These are phyloP conservation scores for Trogon surrucura DNA, from an alignment of 2,113 vertebrate species.

Conservation along the genomic window DNA sequence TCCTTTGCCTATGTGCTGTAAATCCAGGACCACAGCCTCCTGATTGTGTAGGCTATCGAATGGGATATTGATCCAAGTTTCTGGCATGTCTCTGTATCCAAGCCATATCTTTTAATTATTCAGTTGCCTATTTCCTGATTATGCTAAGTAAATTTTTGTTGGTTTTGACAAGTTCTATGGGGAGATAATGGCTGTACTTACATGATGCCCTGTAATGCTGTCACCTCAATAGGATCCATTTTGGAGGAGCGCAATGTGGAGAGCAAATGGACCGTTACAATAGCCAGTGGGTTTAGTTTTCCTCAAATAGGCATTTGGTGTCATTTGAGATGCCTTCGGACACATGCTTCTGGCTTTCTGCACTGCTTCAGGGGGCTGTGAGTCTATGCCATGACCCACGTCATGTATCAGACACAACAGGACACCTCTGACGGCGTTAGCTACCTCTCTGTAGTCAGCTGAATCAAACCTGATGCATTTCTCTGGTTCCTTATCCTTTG, in stretches of 20 bases:
- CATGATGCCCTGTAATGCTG: neutral
- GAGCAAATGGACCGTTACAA: accelerated
- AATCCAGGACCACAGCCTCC: neutral
- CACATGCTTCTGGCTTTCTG: neutral
- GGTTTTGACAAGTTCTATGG: neutral
- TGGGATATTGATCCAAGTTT: neutral
- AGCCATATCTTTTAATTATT: neutral
- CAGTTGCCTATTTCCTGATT: neutral
- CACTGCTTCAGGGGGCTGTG: neutral
- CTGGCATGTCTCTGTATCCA: neutral
- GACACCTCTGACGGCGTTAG: neutral
- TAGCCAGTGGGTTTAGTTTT: neutral
- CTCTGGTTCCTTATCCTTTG: neutral
- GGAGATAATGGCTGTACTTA: neutral
- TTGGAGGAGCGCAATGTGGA: neutral
- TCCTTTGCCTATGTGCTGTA: neutral
- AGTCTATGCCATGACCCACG: neutral
- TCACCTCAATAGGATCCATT: neutral
- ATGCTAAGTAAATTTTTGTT: neutral
- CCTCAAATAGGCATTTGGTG: neutral
- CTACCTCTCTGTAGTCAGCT: neutral
- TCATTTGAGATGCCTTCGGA: neutral
- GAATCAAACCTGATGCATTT: neutral
- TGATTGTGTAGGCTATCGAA: neutral
- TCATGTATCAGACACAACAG: accelerated